Percentiles rank a stretch among this genome's conserved stretches.
Evolutionary conservation across 2,888 invertebrate genomes (phyloP).

Genomic region (Acrobasis consociella): DNA sequence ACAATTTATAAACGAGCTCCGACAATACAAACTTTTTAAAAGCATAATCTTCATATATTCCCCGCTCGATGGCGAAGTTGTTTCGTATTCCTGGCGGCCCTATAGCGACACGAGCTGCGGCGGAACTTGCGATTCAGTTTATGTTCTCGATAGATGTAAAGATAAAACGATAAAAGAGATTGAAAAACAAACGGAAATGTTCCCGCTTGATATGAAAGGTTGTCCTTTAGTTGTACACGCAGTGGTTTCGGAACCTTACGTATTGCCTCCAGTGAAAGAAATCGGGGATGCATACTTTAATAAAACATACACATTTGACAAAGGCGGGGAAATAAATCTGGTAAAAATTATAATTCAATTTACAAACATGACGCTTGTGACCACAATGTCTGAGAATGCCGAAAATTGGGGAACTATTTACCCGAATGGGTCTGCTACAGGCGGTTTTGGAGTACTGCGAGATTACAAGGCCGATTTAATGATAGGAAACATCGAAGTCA

Average conservation of each 20-base stretch:
- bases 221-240: conserved; percentile 73
- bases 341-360: conserved; percentile 74
- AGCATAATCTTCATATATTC: conserved; percentile 70
- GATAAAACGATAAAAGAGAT: conserved; percentile 54
- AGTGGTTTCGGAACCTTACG: conserved; percentile 74
- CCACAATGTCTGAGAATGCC: conserved; percentile 58
- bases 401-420: conserved; percentile 72
- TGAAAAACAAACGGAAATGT: conserved; percentile 57
- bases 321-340: conserved; percentile 73
- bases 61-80: conserved; percentile 53
- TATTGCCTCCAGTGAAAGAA: conserved; percentile 65
- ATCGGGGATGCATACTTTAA: conserved; percentile 47
- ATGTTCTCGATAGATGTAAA: conserved; percentile 67
- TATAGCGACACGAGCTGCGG: conserved; percentile 71
- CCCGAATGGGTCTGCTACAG: conserved; percentile 64
- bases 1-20: conserved; percentile 67
- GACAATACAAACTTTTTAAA: conserved; percentile 63
- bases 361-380: conserved; percentile 70
- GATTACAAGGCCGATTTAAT: conserved; percentile 65
- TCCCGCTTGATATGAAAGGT: conserved; percentile 67
- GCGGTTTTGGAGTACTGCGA: conserved; percentile 59
- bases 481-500: conserved; percentile 76
- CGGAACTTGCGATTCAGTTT: conserved; percentile 64
- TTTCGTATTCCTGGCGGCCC: conserved; percentile 73
- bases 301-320: conserved; percentile 64